Percentiles rank a stretch among this genome's conserved stretches.
These are phyloP conservation scores for Mus spicilegus DNA, from an alignment of 2,113 vertebrate species.

Conservation along the genomic window DNA sequence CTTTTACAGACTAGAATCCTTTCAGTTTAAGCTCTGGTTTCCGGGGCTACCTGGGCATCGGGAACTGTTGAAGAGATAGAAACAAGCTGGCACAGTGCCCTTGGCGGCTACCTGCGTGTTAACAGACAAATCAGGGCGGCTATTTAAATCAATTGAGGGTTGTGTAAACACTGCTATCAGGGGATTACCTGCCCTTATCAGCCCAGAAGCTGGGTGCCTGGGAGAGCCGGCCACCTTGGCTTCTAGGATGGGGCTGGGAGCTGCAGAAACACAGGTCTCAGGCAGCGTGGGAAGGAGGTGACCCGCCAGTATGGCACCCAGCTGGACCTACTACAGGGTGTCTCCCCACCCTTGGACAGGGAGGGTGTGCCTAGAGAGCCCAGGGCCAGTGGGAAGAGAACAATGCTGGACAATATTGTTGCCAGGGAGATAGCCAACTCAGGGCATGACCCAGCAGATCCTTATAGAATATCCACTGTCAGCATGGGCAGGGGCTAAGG, in stretches of 20 bases:
- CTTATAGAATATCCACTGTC: not conserved
- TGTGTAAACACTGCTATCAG: slow-evolving; percentile 73
- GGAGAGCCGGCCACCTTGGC: not conserved
- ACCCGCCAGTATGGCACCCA: not conserved
- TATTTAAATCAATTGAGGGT: slow-evolving; percentile 59
- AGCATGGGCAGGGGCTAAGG: not conserved
- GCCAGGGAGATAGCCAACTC: not conserved
- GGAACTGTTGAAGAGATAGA: not conserved
- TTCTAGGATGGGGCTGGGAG: not conserved
- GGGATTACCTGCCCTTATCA: slow-evolving; percentile 63
- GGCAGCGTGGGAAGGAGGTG: not conserved
- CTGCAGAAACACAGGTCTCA: not conserved
- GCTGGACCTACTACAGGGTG: not conserved
- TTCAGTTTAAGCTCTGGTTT: not conserved
- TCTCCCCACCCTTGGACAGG: accelerated
- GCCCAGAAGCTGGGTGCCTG: not conserved
- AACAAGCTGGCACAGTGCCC: slow-evolving; percentile 53
- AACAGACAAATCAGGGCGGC: slow-evolving; percentile 60
- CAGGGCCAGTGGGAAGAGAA: not conserved
- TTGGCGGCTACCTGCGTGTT: not conserved
- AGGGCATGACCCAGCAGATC: not conserved
- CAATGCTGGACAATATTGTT: accelerated
- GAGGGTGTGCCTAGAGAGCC: not conserved
- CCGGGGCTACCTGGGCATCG: not conserved
- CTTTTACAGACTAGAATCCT: not conserved